Evolutionary conservation across 2,113 vertebrate genomes (phyloP).

Genomic region (Urocolius indicus): DNA sequence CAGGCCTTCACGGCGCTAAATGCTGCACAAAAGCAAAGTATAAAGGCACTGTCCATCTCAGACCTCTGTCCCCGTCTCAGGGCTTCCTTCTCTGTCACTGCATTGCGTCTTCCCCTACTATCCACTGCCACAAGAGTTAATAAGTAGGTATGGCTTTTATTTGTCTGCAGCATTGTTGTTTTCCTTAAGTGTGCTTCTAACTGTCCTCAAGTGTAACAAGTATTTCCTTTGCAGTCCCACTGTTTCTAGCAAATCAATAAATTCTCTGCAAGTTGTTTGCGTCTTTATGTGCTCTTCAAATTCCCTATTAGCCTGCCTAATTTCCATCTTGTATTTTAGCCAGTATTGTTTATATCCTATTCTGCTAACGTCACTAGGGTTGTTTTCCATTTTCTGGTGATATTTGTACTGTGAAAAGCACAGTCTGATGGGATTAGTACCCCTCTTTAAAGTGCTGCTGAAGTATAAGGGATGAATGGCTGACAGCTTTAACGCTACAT

Average conservation of each 20-base stretch:
- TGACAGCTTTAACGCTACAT: neutral
- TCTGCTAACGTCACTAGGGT: neutral
- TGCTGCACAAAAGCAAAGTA: neutral
- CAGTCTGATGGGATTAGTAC: neutral
- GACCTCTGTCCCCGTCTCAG: neutral
- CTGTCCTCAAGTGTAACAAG: slow-evolving; percentile 3
- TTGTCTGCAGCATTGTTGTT: neutral
- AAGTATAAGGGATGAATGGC: neutral
- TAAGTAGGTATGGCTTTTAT: neutral
- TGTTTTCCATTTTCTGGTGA: slow-evolving; percentile 15
- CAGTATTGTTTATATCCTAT: slow-evolving; percentile 29
- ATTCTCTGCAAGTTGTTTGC: neutral
- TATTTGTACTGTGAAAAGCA: slow-evolving; percentile 1
- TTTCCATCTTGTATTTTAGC: slow-evolving; percentile 42
- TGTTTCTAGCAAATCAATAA: slow-evolving; percentile 17
- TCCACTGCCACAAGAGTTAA: neutral
- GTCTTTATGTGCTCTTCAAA: neutral
- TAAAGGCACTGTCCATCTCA: neutral
- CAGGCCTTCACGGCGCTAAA: neutral
- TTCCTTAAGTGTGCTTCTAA: slow-evolving; percentile 4
- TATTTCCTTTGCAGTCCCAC: neutral
- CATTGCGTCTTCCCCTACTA: neutral
- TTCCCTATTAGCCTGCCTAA: slow-evolving; percentile 8
- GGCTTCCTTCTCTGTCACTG: neutral
- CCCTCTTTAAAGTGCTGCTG: neutral